These are phyloP conservation scores for Phodopus roborovskii DNA, from an alignment of 2,113 vertebrate species.

Conservation along the genomic window DNA sequence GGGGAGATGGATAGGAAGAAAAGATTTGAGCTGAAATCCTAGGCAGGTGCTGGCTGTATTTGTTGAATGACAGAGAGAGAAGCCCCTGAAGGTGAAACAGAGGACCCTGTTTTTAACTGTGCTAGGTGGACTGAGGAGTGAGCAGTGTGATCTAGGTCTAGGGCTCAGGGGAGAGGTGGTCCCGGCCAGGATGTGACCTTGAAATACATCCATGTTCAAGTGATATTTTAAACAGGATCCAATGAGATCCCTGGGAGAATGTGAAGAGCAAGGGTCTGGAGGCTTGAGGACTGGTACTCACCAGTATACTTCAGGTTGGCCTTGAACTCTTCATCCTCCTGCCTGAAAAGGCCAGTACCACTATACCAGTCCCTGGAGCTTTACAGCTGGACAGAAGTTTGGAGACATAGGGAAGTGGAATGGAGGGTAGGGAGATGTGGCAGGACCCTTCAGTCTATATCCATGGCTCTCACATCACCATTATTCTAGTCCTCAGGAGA, in stretches of 20 bases:
- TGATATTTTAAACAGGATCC: background rate
- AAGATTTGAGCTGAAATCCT: background rate
- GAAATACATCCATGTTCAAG: background rate
- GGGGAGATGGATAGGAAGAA: background rate
- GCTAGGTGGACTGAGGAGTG: rapidly evolving
- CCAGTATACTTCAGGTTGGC: background rate
- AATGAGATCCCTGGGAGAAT: background rate
- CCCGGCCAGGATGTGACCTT: background rate
- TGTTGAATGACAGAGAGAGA: background rate
- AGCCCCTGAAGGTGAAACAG: background rate
- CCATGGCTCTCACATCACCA: background rate
- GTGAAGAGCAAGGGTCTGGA: background rate
- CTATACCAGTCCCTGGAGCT: background rate
- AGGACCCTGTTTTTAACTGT: background rate
- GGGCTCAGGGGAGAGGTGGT: background rate
- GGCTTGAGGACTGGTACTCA: background rate
- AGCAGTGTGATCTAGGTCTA: background rate
- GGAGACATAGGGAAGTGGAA: rapidly evolving
- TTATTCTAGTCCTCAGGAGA: background rate
- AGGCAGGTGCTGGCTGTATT: background rate
- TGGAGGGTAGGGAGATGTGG: rapidly evolving
- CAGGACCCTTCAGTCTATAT: rapidly evolving
- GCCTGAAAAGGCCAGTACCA: background rate
- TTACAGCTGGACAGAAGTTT: background rate
- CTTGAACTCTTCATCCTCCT: background rate